phyloP scores from a whole-genome alignment of 2,797 vertebrate species.

The Sebastes wilsoni region DNA sequence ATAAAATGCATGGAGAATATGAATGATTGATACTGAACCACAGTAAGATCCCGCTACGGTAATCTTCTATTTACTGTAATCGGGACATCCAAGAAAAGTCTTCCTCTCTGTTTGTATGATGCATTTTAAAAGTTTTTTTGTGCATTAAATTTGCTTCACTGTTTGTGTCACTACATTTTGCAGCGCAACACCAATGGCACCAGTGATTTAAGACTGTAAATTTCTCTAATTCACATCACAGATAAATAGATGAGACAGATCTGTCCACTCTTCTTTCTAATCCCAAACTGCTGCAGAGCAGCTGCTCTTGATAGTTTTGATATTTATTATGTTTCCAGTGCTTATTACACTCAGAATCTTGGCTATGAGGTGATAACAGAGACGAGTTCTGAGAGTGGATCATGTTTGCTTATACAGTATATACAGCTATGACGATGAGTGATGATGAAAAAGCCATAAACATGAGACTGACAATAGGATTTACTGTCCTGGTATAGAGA shows the following conservation, averaged over 20 bases:
- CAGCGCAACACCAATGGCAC: neutral
- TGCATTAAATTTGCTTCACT: neutral
- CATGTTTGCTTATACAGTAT: slow-evolving; percentile 42
- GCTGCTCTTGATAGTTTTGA: slow-evolving; percentile 41
- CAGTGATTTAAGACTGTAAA: neutral
- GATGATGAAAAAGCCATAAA: slow-evolving; percentile 60
- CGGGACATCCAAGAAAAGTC: neutral
- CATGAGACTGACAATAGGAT: slow-evolving; percentile 53
- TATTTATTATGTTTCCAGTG: slow-evolving; percentile 52
- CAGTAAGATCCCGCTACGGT: neutral
- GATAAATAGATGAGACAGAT: slow-evolving; percentile 14
- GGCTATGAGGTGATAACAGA: slow-evolving; percentile 20
- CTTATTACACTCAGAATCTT: slow-evolving; percentile 28
- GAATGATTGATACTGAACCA: neutral
- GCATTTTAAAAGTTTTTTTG: neutral
- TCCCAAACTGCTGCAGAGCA: slow-evolving; percentile 29
- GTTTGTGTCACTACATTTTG: neutral
- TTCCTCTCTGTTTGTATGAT: neutral
- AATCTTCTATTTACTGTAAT: neutral
- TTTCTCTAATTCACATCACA: neutral
- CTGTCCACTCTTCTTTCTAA: neutral
- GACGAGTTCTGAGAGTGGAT: slow-evolving; percentile 32
- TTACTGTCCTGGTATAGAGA: slow-evolving; percentile 40
- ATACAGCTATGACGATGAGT: slow-evolving; percentile 50
- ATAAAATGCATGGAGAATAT: neutral